These are phyloP conservation scores for Apamea epomidion DNA, from an alignment of 2,888 invertebrate species.

Conservation along the genomic window DNA sequence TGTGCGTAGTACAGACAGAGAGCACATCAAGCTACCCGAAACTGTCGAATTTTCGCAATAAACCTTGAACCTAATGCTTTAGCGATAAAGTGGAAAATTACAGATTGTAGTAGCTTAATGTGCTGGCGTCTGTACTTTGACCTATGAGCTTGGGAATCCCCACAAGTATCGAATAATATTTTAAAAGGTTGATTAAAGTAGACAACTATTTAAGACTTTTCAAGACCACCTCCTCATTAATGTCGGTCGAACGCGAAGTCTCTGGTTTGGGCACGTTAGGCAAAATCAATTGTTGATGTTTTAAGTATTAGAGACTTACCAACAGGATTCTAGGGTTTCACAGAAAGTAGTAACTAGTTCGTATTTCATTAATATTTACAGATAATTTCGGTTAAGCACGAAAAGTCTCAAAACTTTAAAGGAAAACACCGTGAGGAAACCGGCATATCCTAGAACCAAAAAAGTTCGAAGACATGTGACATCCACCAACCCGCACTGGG, in stretches of 20 bases:
- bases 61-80: too few relatives aligned
- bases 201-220: neutral
- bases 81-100: too few relatives aligned
- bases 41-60: too few relatives aligned
- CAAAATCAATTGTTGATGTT: neutral
- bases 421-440: too few relatives aligned
- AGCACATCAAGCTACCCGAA: too few relatives aligned
- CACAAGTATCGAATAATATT: neutral
- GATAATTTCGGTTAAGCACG: neutral
- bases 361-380: neutral
- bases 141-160: neutral
- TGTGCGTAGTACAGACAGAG: neutral
- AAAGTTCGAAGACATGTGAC: too few relatives aligned
- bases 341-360: neutral
- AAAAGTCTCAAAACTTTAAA: neutral
- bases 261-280: neutral
- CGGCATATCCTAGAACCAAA: too few relatives aligned
- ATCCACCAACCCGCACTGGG: too few relatives aligned
- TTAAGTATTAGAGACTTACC: neutral
- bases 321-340: neutral
- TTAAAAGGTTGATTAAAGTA: neutral
- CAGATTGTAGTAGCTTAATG: too few relatives aligned
- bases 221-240: neutral
- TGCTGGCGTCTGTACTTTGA: neutral
- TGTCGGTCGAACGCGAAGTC: neutral